Evolutionary conservation across 1,140 invertebrate genomes (phyloP).

Genomic region (Gonatopus flavifemur): DNA sequence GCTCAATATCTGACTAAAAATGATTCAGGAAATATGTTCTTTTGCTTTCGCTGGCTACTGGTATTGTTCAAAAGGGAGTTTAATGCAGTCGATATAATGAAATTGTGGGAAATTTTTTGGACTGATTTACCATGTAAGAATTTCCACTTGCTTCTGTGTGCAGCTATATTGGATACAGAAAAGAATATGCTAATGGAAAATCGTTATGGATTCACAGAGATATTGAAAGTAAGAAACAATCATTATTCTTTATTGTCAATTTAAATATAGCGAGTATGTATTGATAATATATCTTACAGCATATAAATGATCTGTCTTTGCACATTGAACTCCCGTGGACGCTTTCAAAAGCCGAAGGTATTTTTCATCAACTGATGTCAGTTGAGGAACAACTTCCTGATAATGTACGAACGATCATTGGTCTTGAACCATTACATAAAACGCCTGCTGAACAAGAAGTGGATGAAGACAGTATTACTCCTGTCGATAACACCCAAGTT

Average conservation of each 20-base stretch:
- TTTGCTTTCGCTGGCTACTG: constrained; percentile 93
- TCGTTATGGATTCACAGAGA: constrained; percentile 93
- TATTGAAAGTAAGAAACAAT: constrained; percentile 76
- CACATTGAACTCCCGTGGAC: constrained; percentile 79
- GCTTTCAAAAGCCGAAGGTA: constrained; percentile 83
- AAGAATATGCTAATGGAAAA: constrained; percentile 84
- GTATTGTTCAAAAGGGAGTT: constrained; percentile 85
- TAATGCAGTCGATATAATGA: constrained; percentile 72
- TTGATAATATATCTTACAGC: constrained; percentile 63
- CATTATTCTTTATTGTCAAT: constrained; percentile 8
- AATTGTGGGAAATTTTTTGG: constrained; percentile 85
- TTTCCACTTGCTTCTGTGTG: constrained; percentile 89
- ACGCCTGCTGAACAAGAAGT: constrained; percentile 26
- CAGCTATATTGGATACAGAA: constrained; percentile 88
- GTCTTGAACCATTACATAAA: constrained; percentile 56
- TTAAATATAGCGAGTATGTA: not conserved
- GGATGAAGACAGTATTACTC: constrained; percentile 14
- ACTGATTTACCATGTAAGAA: constrained; percentile 89
- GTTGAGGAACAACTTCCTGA: constrained; percentile 67
- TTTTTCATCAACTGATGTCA: constrained; percentile 79
- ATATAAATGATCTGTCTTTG: constrained; percentile 89
- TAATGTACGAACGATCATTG: constrained; percentile 68
- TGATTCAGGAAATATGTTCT: constrained; percentile 97
- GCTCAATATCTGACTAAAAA: constrained; percentile 85
- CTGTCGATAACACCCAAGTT: not conserved